These are phyloP conservation scores for Phenganax marumi DNA, from an alignment of 92 coral and sea anemone species.

Conservation along the genomic window DNA sequence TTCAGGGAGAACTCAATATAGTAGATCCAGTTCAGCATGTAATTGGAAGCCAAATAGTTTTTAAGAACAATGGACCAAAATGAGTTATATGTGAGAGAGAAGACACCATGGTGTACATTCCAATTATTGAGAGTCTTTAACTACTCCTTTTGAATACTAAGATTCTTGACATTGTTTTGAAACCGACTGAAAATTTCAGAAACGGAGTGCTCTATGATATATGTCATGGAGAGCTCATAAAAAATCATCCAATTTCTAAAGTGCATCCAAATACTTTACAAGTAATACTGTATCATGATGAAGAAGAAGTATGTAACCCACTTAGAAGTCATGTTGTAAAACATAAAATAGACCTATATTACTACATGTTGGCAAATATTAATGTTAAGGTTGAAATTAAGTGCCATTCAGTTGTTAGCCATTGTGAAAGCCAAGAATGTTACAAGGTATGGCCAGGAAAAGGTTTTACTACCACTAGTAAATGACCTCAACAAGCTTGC, in stretches of 20 bases:
- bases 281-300: too few relatives aligned
- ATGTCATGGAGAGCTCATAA: neutral
- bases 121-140: neutral
- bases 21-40: neutral
- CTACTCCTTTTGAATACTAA: neutral
- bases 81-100: neutral
- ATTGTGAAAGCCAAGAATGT: too few relatives aligned
- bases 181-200: neutral
- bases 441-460: too few relatives aligned
- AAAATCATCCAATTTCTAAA: neutral
- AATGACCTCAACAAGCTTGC: too few relatives aligned
- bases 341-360: too few relatives aligned
- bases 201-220: neutral
- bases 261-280: too few relatives aligned
- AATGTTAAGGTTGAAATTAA: too few relatives aligned
- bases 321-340: too few relatives aligned
- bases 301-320: too few relatives aligned
- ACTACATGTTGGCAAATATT: too few relatives aligned
- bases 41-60: neutral
- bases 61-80: conserved; percentile 1
- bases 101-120: neutral
- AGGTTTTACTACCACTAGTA: too few relatives aligned
- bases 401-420: too few relatives aligned
- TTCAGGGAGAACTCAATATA: neutral
- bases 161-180: neutral